Evolutionary conservation across 2,113 vertebrate species (phyloP), one percentile per base, ranked within the genome.

Genomic region (Nothocercus julius): DNA sequence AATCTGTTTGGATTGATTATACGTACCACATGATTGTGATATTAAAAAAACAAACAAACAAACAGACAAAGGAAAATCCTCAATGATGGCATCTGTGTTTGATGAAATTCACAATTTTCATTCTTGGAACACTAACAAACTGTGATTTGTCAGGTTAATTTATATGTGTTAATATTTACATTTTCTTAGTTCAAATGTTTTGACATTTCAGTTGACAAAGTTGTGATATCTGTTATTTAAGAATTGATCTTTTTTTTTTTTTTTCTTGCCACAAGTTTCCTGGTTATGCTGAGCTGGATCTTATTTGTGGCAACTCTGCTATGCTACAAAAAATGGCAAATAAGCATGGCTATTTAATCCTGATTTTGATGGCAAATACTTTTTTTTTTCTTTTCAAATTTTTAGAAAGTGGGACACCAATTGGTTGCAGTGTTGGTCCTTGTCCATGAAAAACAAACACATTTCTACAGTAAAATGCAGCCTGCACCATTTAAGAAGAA

Each of bases 101-200:
- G 28, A 12, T 90, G 77, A 92, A 86, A 75, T 13, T 92, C 74
- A 24, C 7, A 1, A 1, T 79, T n/a, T 92, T 51, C 40, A 44
- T 58, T 19, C 85, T 93, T 77, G 66, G 69, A 90, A 82, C 28
- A 54, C 61, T 89, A 3, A 7, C 44, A 89, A 90, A 79, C 54
- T 73, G 45, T 8, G 9, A 68, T 80, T 94, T 96, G 77, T 63
- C 75, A 93, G 9, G 34, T 76, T 82, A 84, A 78, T 79, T 92
- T 92, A 62, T 54, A 84, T 86, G 66, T 22, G 4, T 86, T 88
- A 90, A 95, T 96, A 89, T 97, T 96, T 88, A 92, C n/a, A 20
- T 91, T 91, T 82, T 72, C 54, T 89, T 86, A 47, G 30, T 87
- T 95, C 44, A 97, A 96, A 96, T 97, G 96, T 96, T 97, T 96